Conservation (phyloP, 2,797 vertebrate genomes). For the Sardinella longiceps region DNA sequence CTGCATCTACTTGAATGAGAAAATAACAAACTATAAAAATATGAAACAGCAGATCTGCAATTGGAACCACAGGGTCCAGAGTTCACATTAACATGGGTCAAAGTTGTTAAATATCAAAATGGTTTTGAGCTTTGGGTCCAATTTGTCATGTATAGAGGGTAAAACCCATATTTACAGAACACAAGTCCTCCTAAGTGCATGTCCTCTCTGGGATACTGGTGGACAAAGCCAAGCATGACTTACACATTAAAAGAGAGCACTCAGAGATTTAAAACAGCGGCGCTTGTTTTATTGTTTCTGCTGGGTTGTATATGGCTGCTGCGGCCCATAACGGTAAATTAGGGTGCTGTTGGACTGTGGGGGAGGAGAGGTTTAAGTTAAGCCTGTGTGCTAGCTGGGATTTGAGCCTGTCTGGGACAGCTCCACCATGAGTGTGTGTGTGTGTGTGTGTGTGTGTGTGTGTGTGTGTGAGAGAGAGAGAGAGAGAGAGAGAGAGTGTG, state of each 20-base stretch:
- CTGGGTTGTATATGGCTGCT: slow-evolving; percentile 65
- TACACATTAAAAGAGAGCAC: slow-evolving; percentile 15
- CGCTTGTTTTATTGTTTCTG: slow-evolving; percentile 65
- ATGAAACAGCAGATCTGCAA: not conserved
- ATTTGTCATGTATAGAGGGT: not conserved
- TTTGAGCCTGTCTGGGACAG: slow-evolving; percentile 18
- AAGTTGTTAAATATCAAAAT: not conserved
- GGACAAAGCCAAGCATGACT: slow-evolving; percentile 21
- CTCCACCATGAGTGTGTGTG: not conserved
- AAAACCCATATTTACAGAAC: not conserved
- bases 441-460: not conserved
- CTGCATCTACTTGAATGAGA: not conserved
- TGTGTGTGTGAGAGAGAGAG: not conserved
- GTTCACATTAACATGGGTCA: not conserved
- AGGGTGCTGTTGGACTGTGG: slow-evolving; percentile 54
- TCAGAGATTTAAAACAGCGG: slow-evolving; percentile 8
- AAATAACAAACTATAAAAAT: not conserved
- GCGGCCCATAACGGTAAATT: slow-evolving; percentile 73
- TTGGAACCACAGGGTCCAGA: not conserved
- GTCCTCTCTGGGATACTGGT: not conserved
- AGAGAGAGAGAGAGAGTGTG: too few species aligned
- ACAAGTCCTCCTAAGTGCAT: not conserved
- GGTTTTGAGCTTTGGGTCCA: not conserved
- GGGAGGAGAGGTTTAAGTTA: slow-evolving; percentile 20
- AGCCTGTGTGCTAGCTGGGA: slow-evolving; percentile 18